Percentiles rank a stretch among this genome's conserved stretches.
Evolutionary conservation across 2,888 invertebrate species (phyloP).

Genomic region (Eupithecia subumbrata): DNA sequence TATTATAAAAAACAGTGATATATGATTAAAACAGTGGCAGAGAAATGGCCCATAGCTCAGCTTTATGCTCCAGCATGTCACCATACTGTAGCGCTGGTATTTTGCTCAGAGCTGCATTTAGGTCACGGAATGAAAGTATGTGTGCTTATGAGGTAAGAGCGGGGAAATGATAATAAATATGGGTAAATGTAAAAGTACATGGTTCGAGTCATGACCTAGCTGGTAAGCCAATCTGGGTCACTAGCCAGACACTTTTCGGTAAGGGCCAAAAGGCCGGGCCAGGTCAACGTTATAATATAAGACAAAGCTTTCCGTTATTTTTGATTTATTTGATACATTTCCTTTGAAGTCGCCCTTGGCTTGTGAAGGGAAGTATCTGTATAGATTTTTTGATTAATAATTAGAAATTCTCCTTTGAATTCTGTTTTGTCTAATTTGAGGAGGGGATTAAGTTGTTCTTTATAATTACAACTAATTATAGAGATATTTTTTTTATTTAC

Average conservation of each 20-base stretch:
- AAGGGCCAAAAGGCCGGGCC: constrained; percentile 34
- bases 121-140: too few relatives aligned
- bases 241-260: constrained; percentile 36
- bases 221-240: constrained; percentile 32
- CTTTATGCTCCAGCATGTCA: too few relatives aligned
- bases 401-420: constrained; percentile 13
- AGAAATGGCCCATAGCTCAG: too few relatives aligned
- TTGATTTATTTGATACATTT: constrained; percentile 42
- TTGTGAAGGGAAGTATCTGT: constrained; percentile 13
- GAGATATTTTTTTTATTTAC: not conserved
- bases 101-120: too few relatives aligned
- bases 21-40: too few relatives aligned
- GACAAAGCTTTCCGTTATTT: constrained; percentile 35
- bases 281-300: constrained; percentile 42
- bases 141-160: not conserved
- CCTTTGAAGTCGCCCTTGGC: constrained; percentile 25
- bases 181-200: not conserved
- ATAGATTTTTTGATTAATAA: constrained; percentile 20
- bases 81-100: too few relatives aligned
- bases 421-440: not conserved
- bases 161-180: not conserved
- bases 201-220: not conserved
- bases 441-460: not conserved
- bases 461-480: not conserved
- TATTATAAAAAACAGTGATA: too few relatives aligned